A percentile compares a stretch with the other conserved stretches of the same genome.
These are phyloP conservation scores for Alligator mississippiensis DNA, from an alignment of 2,113 vertebrate species.

Conservation along the genomic window DNA sequence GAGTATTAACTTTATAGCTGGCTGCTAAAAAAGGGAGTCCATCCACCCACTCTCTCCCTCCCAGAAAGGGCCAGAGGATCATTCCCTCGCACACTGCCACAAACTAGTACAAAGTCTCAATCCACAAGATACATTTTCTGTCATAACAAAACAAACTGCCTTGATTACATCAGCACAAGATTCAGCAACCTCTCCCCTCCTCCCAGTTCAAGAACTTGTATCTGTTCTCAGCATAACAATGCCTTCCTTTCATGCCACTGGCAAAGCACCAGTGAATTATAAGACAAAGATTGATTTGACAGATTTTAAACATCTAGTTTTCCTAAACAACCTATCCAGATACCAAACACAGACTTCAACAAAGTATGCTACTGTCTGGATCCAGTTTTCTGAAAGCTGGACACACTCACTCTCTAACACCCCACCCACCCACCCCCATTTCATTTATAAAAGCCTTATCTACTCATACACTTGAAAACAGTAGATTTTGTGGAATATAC, in stretches of 20 bases:
- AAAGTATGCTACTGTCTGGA: background rate
- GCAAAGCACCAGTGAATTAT: background rate
- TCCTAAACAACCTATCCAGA: background rate
- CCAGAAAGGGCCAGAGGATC: background rate
- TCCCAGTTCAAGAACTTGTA: no score
- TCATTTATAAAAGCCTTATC: background rate
- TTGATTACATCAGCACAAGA: background rate
- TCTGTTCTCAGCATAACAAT: background rate
- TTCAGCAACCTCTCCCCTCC: no score
- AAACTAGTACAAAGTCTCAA: background rate
- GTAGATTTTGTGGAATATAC: background rate
- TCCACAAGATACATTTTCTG: background rate
- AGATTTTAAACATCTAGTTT: background rate
- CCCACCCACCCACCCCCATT: background rate
- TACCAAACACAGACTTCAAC: background rate
- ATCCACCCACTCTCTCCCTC: background rate
- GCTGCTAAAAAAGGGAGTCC: no score
- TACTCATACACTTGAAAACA: background rate
- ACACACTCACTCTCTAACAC: no score
- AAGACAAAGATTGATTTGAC: background rate
- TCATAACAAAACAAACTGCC: background rate
- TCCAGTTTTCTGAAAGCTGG: background rate
- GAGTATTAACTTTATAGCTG: no score
- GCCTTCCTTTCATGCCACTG: background rate
- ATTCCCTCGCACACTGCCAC: background rate